phyloP scores from a whole-genome alignment of 2,797 vertebrate species.

The Otolemur crassicaudatus region DNA sequence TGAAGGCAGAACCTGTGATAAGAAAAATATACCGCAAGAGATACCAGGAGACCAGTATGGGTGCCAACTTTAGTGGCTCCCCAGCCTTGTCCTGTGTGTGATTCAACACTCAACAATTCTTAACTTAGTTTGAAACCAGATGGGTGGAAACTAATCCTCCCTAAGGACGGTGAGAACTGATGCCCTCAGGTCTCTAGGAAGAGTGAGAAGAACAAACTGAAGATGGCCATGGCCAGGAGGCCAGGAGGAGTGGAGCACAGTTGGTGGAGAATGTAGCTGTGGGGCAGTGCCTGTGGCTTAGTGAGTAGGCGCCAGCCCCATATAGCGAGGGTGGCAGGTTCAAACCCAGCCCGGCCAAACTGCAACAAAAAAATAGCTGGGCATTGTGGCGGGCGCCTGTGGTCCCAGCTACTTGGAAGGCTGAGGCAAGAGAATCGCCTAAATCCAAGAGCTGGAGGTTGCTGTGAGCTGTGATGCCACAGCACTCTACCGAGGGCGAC shows the following conservation, averaged over 20 bases:
- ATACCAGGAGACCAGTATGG: not conserved
- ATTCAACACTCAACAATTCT: not conserved
- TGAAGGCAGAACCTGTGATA: not conserved
- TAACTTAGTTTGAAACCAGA: not conserved
- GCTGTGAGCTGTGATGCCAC: too few species aligned
- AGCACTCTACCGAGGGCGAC: too few species aligned
- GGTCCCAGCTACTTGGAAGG: too few species aligned
- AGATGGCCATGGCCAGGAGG: not conserved
- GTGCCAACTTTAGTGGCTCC: not conserved
- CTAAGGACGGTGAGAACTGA: not conserved
- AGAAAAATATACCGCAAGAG: not conserved
- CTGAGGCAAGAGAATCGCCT: too few species aligned
- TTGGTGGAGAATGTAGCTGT: not conserved
- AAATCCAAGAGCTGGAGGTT: too few species aligned
- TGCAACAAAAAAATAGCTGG: too few species aligned
- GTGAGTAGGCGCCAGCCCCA: too few species aligned
- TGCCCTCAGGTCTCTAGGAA: not conserved
- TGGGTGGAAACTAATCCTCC: not conserved
- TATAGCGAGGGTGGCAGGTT: too few species aligned
- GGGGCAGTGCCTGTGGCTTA: not conserved
- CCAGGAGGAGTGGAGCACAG: not conserved
- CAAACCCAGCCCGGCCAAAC: too few species aligned
- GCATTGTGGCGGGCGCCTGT: too few species aligned
- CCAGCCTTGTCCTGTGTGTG: not conserved
- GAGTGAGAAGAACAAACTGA: not conserved